phyloP scores from a whole-genome alignment of 53 echinoderm and acorn worm species.

The Stichopus horrens region DNA sequence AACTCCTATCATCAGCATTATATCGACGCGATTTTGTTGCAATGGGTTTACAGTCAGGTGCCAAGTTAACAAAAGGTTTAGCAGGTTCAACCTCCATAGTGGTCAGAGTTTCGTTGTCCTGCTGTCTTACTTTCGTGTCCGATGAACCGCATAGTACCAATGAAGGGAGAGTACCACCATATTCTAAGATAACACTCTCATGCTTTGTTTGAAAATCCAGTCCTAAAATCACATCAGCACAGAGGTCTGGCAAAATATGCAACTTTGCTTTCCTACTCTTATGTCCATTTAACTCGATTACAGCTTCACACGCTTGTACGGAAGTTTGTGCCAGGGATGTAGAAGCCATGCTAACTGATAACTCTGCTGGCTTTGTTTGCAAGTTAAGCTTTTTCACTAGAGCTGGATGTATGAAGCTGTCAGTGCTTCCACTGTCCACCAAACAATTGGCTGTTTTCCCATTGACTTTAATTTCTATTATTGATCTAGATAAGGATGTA shows the following conservation, averaged over 20 bases:
- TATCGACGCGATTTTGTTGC: constrained; percentile 45
- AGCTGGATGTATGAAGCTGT: constrained; percentile 34
- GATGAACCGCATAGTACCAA: constrained; percentile 16
- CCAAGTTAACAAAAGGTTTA: constrained; percentile 40
- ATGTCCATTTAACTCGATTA: constrained; percentile 30
- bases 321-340: constrained; percentile 33
- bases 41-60: constrained; percentile 42
- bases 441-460: constrained; percentile 31
- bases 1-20: constrained; percentile 16
- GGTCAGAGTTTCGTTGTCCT: not conserved
- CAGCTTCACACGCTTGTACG: constrained; percentile 7
- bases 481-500: constrained; percentile 24
- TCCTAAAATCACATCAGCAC: constrained; percentile 32
- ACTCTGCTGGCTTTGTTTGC: not conserved
- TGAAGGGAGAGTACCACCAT: constrained; percentile 22
- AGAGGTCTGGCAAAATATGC: constrained; percentile 36
- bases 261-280: not conserved
- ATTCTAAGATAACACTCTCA: constrained; percentile 38
- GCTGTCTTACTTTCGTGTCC: not conserved
- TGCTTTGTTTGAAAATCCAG: constrained; percentile 45
- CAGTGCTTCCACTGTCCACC: constrained; percentile 42
- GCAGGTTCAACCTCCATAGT: constrained; percentile 41
- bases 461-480: constrained; percentile 42
- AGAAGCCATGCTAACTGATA: constrained; percentile 10
- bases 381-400: constrained; percentile 1